Evolutionary conservation across 2,113 vertebrate species (phyloP).

Genomic region (Pseudois nayaur): DNA sequence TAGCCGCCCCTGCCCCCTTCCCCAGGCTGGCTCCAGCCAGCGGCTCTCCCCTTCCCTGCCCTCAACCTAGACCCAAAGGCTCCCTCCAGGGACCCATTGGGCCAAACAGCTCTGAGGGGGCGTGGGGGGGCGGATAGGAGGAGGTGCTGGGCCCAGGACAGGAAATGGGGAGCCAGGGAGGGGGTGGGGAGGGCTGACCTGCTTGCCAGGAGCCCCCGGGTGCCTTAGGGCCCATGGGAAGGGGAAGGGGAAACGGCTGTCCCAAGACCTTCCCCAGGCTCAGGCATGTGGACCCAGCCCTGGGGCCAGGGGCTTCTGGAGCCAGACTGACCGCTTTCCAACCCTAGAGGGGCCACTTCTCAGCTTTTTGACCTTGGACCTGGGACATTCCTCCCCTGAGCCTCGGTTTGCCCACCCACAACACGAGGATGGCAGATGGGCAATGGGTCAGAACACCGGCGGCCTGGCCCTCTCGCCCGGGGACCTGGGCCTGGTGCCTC

Average conservation of each 20-base stretch:
- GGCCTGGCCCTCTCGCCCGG: background rate
- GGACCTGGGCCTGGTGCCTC: background rate
- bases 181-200: background rate
- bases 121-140: background rate
- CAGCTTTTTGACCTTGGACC: background rate
- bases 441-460: background rate
- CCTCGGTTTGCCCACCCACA: background rate
- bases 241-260: slow-evolving; percentile 13
- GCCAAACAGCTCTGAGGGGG: background rate
- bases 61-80: background rate
- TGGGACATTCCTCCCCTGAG: background rate
- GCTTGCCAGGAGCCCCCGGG: background rate
- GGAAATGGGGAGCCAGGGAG: background rate
- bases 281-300: background rate
- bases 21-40: slow-evolving; percentile 53
- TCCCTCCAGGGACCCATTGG: background rate
- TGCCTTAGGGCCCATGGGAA: slow-evolving; percentile 58
- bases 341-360: background rate
- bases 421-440: rapidly evolving
- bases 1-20: background rate
- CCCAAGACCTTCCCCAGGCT: slow-evolving; percentile 30
- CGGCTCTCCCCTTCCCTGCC: background rate
- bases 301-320: background rate
- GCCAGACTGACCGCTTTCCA: too few relatives aligned
- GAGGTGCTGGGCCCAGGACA: background rate